Evolutionary conservation across 2,113 vertebrate genomes (phyloP), one percentile per base, ranked within the genome.

Genomic region (Scolopax mira): DNA sequence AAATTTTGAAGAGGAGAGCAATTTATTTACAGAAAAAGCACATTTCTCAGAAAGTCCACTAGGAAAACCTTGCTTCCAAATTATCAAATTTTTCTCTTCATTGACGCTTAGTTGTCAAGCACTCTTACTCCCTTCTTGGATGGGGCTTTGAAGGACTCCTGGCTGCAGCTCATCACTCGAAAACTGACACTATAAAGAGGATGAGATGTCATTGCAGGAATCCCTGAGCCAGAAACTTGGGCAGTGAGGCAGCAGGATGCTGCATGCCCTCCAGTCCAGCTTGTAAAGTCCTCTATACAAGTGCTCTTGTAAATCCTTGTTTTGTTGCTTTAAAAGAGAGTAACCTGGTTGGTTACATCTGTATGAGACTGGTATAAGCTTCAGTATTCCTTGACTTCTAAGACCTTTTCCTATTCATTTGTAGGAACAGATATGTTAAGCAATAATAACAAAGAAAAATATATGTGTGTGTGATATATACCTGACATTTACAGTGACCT

Each of bases 401-500:
- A 81, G 65, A 78, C 72, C 79, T 95, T 93, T 94, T 79, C 57
- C 54, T 18, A 35, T 61, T 78, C 83, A 39, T 86, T 84, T 93
- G 48, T 87, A 88, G 73, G 79, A 95, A 49, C 30, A 84, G 90
- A 79, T 75, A 57, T 52, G 54, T 89, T 92, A 88, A 90, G 66
- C 52, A 94, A 48, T 65, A 75, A 61, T 58, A 94, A 49, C 65
- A 79, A 72, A 78, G 61, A 49, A 82, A 90, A 69, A 46, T 41
- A 25, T 5, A 24, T 17, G 8, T 41, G 18, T 22, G 23, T 67
- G 75, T 71, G 83, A 89, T 72, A 58, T n/a, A 51, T 61, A 39
- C n/a, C 79, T 72, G 86, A 66, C 73, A 94, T 92, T 95, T 93
- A 73, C 69, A 62, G 25, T 81, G 90, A 88, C 88, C 93, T 96